Percentiles rank a stretch among this genome's conserved stretches.
Evolutionary conservation across 2,888 invertebrate genomes (phyloP).

Genomic region (Stenodera caucasica): DNA sequence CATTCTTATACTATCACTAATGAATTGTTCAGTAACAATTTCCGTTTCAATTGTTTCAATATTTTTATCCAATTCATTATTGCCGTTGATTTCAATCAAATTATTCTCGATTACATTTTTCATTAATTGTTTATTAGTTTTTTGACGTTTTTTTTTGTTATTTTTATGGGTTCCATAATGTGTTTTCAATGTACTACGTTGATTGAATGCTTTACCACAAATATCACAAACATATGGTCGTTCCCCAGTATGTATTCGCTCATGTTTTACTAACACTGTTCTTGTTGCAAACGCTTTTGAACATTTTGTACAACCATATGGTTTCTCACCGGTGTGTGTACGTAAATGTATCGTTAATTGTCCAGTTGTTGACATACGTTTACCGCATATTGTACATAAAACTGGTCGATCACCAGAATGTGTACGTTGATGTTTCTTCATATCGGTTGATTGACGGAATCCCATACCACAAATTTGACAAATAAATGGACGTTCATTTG

Average conservation of each 20-base stretch:
- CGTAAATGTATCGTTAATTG: slow-evolving; percentile 46
- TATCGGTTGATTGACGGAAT: slow-evolving; percentile 51
- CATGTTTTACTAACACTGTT: slow-evolving; percentile 44
- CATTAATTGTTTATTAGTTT: not conserved
- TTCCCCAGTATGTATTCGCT: slow-evolving; percentile 49
- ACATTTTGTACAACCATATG: slow-evolving; percentile 42
- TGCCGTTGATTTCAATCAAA: not conserved
- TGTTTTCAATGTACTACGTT: slow-evolving; percentile 46
- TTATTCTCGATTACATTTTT: slow-evolving; percentile 6
- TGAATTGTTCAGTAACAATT: slow-evolving; percentile 21
- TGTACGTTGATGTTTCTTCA: slow-evolving; percentile 52
- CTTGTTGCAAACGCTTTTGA: slow-evolving; percentile 45
- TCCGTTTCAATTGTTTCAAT: slow-evolving; percentile 20
- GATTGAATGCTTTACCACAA: slow-evolving; percentile 47
- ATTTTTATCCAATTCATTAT: slow-evolving; percentile 14
- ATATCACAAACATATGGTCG: slow-evolving; percentile 47
- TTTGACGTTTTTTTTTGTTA: slow-evolving; percentile 16
- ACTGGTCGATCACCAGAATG: slow-evolving; percentile 61
- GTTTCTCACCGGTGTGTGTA: no score
- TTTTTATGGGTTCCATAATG: slow-evolving; percentile 41
- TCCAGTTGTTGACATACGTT: slow-evolving; percentile 48
- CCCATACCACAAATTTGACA: slow-evolving; percentile 52
- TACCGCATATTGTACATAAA: slow-evolving; percentile 52
- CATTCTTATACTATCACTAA: slow-evolving; percentile 16
- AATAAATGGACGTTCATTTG: slow-evolving; percentile 44